Evolutionary conservation across 2,113 vertebrate genomes (phyloP), one percentile per base, ranked within the genome.

Genomic region (Dendropsophus ebraccatus): DNA sequence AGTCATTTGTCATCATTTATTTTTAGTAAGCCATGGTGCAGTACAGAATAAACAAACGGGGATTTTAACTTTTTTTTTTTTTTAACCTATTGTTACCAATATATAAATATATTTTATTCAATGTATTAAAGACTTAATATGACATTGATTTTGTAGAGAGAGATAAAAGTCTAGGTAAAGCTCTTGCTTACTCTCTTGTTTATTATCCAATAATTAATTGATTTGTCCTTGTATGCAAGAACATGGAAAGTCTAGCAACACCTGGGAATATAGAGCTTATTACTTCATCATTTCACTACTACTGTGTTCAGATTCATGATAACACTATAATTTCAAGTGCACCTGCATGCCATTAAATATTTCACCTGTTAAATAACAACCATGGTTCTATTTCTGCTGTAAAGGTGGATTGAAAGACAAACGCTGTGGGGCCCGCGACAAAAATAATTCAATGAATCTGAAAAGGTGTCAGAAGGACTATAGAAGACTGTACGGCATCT

Each of bases 181-280:
- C 41, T 41, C 41, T 41, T 5, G 41, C 41, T 41, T 41, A 41
- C 41, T n/a, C n/a, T n/a, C 52, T 13, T 37, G 32, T n/a, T 79
- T 35, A 58, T 41, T 60, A 79, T 58, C 41, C 54, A 79, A n/a
- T 10, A 35, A 79, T 79, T n/a, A 79, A 58, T 35, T 78, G 50
- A 78, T 32, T 60, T 79, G 76, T 79, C 76, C 52, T 79, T 79
- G 54, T 25, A 37, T 41, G 17, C 10, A 14, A 58, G 32, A 35
- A 7, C 35, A 23, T 37, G 30, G 32, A 41, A 41, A 75, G 49
- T 2, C 12, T n/a, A 49, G 52, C 32, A 79, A 79, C 30, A 79
- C 52, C 30, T 58, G 76, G 21, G 52, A 78, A 60, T 35, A 58
- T 41, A 37, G n/a, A 60, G 30, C 30, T n/a, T n/a, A 75, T 25